These are phyloP conservation scores for Megalonaias nervosa DNA, from an alignment of 1,140 invertebrate genomes.

Conservation along the genomic window DNA sequence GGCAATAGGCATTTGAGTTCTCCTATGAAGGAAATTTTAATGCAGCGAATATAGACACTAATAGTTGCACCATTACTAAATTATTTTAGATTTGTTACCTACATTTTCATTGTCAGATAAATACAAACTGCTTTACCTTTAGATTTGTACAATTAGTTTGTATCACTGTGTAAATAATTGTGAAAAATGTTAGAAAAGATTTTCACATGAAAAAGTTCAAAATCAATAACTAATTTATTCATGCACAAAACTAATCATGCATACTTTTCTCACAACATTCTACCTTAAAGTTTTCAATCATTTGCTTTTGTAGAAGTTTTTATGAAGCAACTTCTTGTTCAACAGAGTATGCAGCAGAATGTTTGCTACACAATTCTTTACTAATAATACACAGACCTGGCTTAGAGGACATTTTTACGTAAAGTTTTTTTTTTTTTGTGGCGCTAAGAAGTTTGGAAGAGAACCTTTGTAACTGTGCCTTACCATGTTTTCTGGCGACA, in stretches of 20 bases:
- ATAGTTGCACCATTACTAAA: too few species aligned
- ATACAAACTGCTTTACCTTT: too few species aligned
- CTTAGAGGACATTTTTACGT: background rate
- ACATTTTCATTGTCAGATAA: too few species aligned
- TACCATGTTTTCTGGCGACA: slow-evolving; percentile 67
- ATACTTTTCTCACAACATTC: background rate
- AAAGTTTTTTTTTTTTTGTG: background rate
- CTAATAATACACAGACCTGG: background rate
- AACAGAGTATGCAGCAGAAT: background rate
- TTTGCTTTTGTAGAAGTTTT: background rate
- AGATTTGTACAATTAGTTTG: too few species aligned
- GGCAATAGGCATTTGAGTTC: background rate
- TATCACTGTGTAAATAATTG: too few species aligned
- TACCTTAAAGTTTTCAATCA: background rate
- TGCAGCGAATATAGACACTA: background rate
- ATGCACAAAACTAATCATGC: too few species aligned
- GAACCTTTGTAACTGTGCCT: background rate
- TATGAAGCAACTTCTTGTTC: background rate
- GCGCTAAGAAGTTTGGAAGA: background rate
- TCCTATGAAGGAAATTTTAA: background rate
- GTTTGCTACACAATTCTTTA: background rate
- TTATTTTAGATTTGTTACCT: too few species aligned
- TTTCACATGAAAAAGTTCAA: too few species aligned
- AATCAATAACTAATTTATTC: too few species aligned
- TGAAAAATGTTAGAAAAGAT: too few species aligned